phyloP scores from a whole-genome alignment of 2,888 invertebrate species.

The Tubulanus polymorphus region DNA sequence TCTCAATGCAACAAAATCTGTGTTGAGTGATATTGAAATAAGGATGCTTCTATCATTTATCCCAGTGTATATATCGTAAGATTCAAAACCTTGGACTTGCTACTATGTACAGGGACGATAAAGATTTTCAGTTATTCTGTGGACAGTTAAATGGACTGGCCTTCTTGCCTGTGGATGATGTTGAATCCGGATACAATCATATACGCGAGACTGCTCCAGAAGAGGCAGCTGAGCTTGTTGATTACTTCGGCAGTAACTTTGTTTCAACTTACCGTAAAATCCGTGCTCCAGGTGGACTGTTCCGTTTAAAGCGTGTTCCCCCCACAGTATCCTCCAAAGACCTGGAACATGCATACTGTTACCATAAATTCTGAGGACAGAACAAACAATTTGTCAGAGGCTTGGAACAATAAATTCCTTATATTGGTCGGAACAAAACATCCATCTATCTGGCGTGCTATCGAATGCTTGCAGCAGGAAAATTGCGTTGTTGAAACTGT shows the following conservation, averaged over 20 bases:
- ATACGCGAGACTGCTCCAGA: neutral
- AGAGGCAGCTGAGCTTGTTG: neutral
- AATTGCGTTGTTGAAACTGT: no score
- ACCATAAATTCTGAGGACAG: no score
- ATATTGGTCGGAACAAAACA: no score
- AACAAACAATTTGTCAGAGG: no score
- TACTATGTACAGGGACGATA: neutral
- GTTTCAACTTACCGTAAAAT: neutral
- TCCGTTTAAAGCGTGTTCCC: no score
- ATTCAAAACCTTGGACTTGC: neutral
- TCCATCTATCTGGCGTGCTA: no score
- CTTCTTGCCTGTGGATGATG: neutral
- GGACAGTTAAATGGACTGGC: neutral
- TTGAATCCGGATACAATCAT: neutral
- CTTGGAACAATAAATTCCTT: no score
- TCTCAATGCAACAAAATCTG: neutral
- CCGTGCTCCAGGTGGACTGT: no score
- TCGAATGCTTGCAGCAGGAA: no score
- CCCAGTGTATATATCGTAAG: neutral
- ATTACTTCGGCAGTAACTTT: neutral
- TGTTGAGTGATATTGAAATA: neutral
- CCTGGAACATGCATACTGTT: no score
- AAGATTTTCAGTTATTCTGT: neutral
- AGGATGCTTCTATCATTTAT: neutral
- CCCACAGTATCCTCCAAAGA: no score